Evolutionary conservation across 2,888 invertebrate species (phyloP), one percentile per base, ranked within the genome.

Genomic region (Parnassius apollo): DNA sequence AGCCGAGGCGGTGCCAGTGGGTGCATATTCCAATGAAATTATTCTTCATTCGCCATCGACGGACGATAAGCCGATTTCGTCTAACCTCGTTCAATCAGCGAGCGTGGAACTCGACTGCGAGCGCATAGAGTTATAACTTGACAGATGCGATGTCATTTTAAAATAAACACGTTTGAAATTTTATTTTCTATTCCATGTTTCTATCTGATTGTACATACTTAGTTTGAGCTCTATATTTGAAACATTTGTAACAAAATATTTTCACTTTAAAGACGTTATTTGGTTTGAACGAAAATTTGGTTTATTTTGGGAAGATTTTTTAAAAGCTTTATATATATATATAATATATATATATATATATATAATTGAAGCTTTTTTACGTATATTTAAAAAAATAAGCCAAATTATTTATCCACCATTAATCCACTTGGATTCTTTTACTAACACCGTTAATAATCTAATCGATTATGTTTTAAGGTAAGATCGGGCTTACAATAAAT

Each of bases 21-120:
- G 66, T 77, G 81, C 76, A 81, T 78, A 78, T 72, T 73, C 74
- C 78, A 83, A 84, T 83, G 78, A 84, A 86, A 87, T 88, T 85
- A 88, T 83, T 78, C 78, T 75, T 73, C 75, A 70, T 77, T 75
- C 77, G 78, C 82, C 75, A 81, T 78, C 78, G 82, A 69, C 68
- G 73, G 75, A 77, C 84, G 82, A 82, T 86, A 89, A 88, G 85
- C 86, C 84, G 87, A 88, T 89, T 88, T 82, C 78, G 80, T 76
- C 83, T 85, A 86, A 86, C 85, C 82, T 86, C 81, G 83, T 88
- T 83, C 88, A 86, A 86, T 88, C 88, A 86, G 81, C 69, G 77
- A 71, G 72, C 69, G 69, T 71, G 68, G 77, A 75, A 78, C 74
- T 73, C 72, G 69, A 70, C 75, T 75, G 71, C 74, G 68, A 66